These are phyloP conservation scores for Alloscopus bannaensis DNA, from an alignment of 2,888 invertebrate genomes.

Conservation along the genomic window DNA sequence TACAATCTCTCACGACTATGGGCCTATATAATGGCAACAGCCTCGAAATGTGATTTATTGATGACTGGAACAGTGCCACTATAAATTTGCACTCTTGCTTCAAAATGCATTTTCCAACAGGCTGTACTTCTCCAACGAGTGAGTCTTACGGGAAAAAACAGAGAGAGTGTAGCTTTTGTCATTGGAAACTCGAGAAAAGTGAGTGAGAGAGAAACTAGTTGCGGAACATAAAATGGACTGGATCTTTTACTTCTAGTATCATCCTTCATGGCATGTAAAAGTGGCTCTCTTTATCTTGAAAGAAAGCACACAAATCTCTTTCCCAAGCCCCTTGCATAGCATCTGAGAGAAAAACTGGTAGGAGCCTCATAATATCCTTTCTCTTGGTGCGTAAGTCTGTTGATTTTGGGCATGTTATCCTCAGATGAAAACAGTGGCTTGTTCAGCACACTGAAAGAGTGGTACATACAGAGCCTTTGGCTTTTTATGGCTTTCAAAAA, in stretches of 20 bases:
- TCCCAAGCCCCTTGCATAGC: slow-evolving; percentile 13
- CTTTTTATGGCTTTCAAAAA: too few species aligned
- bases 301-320: slow-evolving; percentile 53
- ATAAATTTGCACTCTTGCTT: slow-evolving; percentile 58
- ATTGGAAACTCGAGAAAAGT: too few species aligned
- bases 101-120: slow-evolving; percentile 52
- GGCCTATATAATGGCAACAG: too few species aligned
- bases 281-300: slow-evolving; percentile 49
- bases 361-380: neutral
- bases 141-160: too few species aligned
- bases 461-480: too few species aligned
- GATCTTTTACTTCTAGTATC: slow-evolving; percentile 9
- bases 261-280: slow-evolving; percentile 30
- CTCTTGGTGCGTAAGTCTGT: neutral
- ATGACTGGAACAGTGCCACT: slow-evolving; percentile 60
- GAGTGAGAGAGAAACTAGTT: neutral
- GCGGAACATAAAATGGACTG: neutral
- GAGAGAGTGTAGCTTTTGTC: too few species aligned
- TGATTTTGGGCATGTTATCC: neutral
- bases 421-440: neutral
- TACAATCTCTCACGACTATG: too few species aligned
- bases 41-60: slow-evolving; percentile 64
- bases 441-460: too few species aligned
- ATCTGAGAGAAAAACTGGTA: too few species aligned
- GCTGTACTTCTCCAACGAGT: too few species aligned